phyloP scores from a whole-genome alignment of 2,888 invertebrate species.

The Micoletzkya japonica region DNA sequence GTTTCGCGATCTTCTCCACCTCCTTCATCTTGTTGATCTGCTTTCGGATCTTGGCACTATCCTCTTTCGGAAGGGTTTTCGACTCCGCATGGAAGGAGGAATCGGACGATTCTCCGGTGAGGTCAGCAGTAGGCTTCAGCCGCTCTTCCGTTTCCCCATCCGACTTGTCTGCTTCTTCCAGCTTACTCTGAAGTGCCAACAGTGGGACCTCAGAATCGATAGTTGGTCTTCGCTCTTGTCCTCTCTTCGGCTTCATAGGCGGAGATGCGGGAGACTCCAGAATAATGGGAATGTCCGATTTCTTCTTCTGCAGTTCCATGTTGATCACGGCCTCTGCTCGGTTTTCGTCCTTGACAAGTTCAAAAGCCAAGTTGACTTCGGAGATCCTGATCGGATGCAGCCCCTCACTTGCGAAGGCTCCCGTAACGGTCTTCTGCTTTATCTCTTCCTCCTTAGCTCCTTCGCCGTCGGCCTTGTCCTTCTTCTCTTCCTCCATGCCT shows the following conservation, averaged over 20 bases:
- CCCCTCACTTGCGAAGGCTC: constrained; percentile 16
- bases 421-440: not conserved
- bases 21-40: constrained; percentile 34
- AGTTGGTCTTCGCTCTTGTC: constrained; percentile 21
- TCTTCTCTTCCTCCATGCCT: not conserved
- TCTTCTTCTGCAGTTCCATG: constrained; percentile 8
- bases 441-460: not conserved
- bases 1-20: constrained; percentile 35
- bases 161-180: not conserved
- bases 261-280: constrained; percentile 5
- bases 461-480: not conserved
- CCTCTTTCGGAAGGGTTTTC: constrained; percentile 11
- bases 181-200: not conserved
- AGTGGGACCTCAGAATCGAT: constrained; percentile 4
- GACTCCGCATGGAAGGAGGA: constrained; percentile 21
- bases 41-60: constrained; percentile 2
- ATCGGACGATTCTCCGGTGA: constrained; percentile 10
- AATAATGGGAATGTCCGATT: constrained; percentile 18
- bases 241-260: constrained; percentile 11
- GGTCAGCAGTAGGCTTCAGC: constrained; percentile 8
- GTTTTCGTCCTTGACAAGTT: no score
- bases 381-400: not conserved
- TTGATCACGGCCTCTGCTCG: not conserved
- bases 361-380: constrained; percentile 10
- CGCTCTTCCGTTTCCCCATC: constrained; percentile 14